phyloP scores from a whole-genome alignment of 2,113 vertebrate genomes.

The Merops nubicus region DNA sequence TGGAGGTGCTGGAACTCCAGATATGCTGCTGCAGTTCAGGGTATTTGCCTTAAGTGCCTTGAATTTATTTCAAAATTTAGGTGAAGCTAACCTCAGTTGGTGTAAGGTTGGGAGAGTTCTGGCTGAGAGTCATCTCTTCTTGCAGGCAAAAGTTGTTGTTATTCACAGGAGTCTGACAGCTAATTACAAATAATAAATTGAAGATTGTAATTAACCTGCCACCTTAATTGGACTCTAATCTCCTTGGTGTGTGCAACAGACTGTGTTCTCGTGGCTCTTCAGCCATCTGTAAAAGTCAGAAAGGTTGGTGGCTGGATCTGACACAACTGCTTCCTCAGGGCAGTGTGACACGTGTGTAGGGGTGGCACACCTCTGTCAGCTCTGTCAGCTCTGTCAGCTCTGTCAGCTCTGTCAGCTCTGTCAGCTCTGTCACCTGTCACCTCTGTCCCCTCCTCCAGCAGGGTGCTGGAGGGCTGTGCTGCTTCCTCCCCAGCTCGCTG shows the following conservation, averaged over 20 bases:
- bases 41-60: not conserved
- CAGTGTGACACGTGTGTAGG: fast-evolving
- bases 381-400: no score
- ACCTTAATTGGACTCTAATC: slow-evolving; percentile 19
- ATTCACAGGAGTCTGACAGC: not conserved
- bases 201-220: slow-evolving; percentile 1
- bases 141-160: not conserved
- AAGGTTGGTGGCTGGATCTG: not conserved
- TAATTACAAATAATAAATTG: slow-evolving; percentile 3
- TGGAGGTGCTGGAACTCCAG: not conserved
- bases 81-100: not conserved
- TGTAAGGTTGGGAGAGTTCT: not conserved
- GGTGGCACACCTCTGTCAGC: fast-evolving
- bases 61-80: not conserved
- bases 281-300: not conserved
- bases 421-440: no score
- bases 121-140: not conserved
- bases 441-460: no score
- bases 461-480: fast-evolving
- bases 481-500: not conserved
- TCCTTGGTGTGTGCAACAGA: not conserved
- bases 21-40: not conserved
- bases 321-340: fast-evolving
- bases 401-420: no score
- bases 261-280: not conserved